These are phyloP conservation scores for Bugula neritina DNA, from an alignment of 2,888 invertebrate genomes.

Conservation along the genomic window DNA sequence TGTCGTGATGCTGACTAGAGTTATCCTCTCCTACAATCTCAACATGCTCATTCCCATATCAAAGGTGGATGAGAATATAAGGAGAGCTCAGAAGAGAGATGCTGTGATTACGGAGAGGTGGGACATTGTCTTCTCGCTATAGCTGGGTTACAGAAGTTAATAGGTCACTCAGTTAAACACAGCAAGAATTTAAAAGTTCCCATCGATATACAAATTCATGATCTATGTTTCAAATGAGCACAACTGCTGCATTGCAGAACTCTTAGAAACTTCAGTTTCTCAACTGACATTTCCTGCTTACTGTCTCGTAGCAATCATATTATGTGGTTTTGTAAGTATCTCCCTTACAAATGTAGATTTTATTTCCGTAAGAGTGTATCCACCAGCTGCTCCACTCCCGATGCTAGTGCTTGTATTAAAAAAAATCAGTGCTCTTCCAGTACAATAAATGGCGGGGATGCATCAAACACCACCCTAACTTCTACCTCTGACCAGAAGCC, in stretches of 20 bases:
- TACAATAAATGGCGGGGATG: not conserved
- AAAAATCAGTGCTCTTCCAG: not conserved
- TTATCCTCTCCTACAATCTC: constrained; percentile 89
- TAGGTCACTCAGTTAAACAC: too few species aligned
- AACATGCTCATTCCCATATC: constrained; percentile 96
- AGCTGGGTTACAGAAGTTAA: too few species aligned
- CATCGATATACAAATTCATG: too few species aligned
- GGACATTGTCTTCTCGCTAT: too few species aligned
- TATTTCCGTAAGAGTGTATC: constrained; percentile 10
- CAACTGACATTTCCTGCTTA: too few species aligned
- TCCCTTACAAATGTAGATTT: not conserved
- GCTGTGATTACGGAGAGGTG: constrained; percentile 79
- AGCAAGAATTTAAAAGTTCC: too few species aligned
- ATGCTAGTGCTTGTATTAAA: constrained; percentile 14
- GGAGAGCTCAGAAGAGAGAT: constrained; percentile 82
- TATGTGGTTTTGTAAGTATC: too few species aligned
- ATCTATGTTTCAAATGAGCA: too few species aligned
- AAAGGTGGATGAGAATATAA: constrained; percentile 91
- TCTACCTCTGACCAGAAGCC: not conserved
- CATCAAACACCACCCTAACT: not conserved
- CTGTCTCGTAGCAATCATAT: too few species aligned
- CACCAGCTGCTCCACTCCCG: constrained; percentile 5
- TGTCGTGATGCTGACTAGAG: constrained; percentile 89
- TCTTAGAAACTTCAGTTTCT: too few species aligned
- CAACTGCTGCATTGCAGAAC: too few species aligned